Base-by-base conservation (phyloP, 2,113 vertebrate species). In the Lethenteron camtschaticum region DNA sequence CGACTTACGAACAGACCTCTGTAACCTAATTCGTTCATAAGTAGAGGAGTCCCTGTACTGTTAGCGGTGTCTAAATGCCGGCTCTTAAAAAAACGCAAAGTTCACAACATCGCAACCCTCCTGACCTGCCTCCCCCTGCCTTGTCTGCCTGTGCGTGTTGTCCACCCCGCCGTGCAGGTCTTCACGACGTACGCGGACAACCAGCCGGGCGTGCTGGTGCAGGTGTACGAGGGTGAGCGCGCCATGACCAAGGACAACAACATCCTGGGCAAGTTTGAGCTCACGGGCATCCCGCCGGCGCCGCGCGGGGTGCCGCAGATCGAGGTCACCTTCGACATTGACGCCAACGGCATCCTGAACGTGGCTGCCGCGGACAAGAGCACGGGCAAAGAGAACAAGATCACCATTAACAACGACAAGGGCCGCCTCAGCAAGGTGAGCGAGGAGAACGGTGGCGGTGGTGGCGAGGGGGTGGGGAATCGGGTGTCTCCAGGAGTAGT, bases 371-470 rank as follows among this genome's bases (percentile, higher is more conserved):
- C 80, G 12, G 85, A 86, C 78, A 86, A 86, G 78, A 85, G 83
- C 73, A 86, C 84, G 0, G 83, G 85, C 1, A 85, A 84, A 20
- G 82, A 85, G 70, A 85, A 85, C 74, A 86, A 86, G 75, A 86
- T 86, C 71, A 86, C 83, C 24, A 86, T 86, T 72, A 86, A 84
- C 68, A 86, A 86, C 0, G 84, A 86, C 78, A 86, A 86, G 69
- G 85, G 84, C 11, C 81, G 84, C 14, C 81, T 86, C 59, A 86
- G 80, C 78, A 86, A 85, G 60, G 24, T 41, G 24, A 41, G 24
- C 4, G 24, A 41, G 3, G 24, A 41, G 24, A 41, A 41, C 3
- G 24, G 24, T 41, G 24, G 24, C 24, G 20, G 20, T 3, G 20
- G 20, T 20, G 20, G 20, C 20, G 20, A 20, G 20, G 24, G 24